Base-by-base conservation (phyloP, 2,113 vertebrate genomes). In the Choloepus hoffmanni region DNA sequence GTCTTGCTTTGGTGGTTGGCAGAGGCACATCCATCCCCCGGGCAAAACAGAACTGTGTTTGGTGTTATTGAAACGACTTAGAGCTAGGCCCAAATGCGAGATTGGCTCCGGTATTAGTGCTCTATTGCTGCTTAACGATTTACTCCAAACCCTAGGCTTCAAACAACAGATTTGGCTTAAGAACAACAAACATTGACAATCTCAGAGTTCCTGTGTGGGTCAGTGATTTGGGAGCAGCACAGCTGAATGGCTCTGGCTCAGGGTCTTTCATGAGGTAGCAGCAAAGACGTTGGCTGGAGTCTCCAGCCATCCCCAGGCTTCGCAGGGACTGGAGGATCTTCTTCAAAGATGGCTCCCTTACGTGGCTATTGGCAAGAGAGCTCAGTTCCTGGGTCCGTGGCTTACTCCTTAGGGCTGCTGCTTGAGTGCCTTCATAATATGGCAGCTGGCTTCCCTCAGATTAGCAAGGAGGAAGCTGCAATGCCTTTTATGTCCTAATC, bases 401-500 rank as follows among this genome's bases (percentile, higher is more conserved):
- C 62, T 95, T 28, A 50, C 23, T 70, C 87, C 68, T n/a, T 7
- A 11, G 55, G 73, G 79, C 26, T 72, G 63, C 24, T 60, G 36
- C 36, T 36, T 74, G 21, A 88, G 55, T 40, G 74, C 78, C 48
- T 62, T 26, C 65, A 28, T 14, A 60, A 79, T 45, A 50, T 28
- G 70, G 89, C 90, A 72, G 19, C 81, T 92, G 85, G 70, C 65
- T 95, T 92, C 78, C 68, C 60, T 40, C 65, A 93, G 90, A 92
- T 63, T 36, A 90, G 79, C 60, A 50, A 93, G 40, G 70, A 93
- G 63, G 77, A 97, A 96, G 90, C 65, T 84, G 73, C 78, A 76
- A 30, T 9, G 86, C 48, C 78, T 96, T 85, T 96, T 93, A 70
- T 89, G 79, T 96, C 58, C 84, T 81, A 95, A 74, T 87, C 68